Percentiles rank a stretch among this genome's conserved stretches.
These are phyloP conservation scores for Spicauda simplicius DNA, from an alignment of 2,888 invertebrate species.

Conservation along the genomic window DNA sequence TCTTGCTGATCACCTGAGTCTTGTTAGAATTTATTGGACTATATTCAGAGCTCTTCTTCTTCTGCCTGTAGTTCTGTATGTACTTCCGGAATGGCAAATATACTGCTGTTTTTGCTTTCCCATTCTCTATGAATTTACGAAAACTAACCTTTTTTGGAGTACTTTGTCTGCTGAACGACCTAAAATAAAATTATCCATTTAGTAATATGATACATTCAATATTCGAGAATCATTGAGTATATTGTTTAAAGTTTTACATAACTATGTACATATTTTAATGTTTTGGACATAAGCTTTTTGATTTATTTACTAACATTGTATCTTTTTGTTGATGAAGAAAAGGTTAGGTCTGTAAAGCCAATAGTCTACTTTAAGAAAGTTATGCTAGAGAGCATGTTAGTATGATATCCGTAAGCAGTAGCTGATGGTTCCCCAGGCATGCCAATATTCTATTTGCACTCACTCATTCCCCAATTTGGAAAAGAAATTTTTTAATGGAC, in stretches of 20 bases:
- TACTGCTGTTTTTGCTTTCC: conserved; percentile 75
- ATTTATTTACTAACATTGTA: not conserved
- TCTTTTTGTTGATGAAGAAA: conserved; percentile 1
- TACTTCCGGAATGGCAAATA: conserved; percentile 88
- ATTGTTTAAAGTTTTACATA: not conserved
- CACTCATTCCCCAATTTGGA: conserved; percentile 79
- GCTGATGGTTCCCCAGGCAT: conserved; percentile 57
- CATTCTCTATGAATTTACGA: conserved; percentile 75
- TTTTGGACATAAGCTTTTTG: not conserved
- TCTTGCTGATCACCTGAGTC: conserved; percentile 64
- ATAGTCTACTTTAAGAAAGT: conserved; percentile 36
- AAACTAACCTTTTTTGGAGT: conserved; percentile 80
- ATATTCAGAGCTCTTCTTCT: conserved; percentile 68
- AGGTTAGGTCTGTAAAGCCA: conserved; percentile 21
- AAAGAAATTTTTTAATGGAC: conserved; percentile 77
- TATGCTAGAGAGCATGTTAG: conserved; percentile 28
- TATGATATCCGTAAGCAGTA: conserved; percentile 21
- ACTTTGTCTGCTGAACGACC: conserved; percentile 73
- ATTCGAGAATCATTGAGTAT: not conserved
- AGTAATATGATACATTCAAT: not conserved
- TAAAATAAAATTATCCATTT: conserved; percentile 44
- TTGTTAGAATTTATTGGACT: conserved; percentile 69
- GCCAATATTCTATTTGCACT: conserved; percentile 70
- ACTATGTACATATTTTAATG: not conserved
- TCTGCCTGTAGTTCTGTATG: conserved; percentile 72